Percentiles rank a stretch among this genome's conserved stretches.
These are phyloP conservation scores for Anisognathus igniventris DNA, from an alignment of 2,797 vertebrate species.

Conservation along the genomic window DNA sequence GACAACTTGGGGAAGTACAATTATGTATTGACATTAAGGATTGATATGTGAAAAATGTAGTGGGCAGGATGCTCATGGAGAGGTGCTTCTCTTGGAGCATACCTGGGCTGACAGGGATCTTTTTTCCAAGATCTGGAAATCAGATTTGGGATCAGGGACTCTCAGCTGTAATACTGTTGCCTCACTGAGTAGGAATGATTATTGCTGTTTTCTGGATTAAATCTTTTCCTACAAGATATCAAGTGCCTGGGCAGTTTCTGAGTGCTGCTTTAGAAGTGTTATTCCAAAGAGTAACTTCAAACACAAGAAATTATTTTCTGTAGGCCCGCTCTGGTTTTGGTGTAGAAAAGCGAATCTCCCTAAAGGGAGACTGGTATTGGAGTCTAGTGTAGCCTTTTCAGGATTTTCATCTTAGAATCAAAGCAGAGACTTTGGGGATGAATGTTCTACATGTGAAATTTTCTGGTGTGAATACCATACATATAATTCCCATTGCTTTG, in stretches of 20 bases:
- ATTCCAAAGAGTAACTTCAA: neutral
- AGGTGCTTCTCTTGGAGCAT: neutral
- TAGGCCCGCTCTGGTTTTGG: neutral
- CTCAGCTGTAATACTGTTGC: neutral
- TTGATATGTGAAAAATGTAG: neutral
- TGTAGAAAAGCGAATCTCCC: neutral
- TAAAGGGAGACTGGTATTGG: neutral
- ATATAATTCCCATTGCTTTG: neutral
- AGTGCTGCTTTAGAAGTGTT: neutral
- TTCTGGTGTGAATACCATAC: neutral
- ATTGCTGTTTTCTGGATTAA: neutral
- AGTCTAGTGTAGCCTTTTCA: neutral
- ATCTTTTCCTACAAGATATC: neutral
- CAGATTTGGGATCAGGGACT: neutral
- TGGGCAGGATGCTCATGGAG: neutral
- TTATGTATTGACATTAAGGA: neutral
- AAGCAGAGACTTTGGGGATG: neutral
- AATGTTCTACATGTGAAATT: neutral
- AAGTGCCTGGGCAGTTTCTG: neutral
- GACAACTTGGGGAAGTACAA: neutral
- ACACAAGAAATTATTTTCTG: neutral
- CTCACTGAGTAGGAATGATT: neutral
- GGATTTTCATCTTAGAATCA: neutral
- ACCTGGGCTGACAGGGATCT: neutral
- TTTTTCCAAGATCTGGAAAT: neutral